Base-by-base conservation (phyloP, 2,888 invertebrate species). In the Diplolepis rosae region DNA sequence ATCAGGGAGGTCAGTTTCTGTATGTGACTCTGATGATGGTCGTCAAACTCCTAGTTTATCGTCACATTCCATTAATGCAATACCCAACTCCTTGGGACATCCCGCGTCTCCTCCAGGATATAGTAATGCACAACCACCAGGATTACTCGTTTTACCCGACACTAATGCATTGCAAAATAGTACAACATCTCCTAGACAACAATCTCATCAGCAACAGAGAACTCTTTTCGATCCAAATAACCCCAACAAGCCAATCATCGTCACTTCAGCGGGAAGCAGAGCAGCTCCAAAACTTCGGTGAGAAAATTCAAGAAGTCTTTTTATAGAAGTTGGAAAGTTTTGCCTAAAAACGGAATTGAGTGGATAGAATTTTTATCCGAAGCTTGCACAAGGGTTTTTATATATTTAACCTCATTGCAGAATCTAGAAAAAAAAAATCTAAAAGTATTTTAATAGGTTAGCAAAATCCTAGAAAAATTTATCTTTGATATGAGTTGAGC, bases 221-320 rank as follows among this genome's bases (percentile, higher is more conserved):
- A 91, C 90, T 15, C 86, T 93, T 5, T 93, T 90, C 79, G 92
- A 93, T 87, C 93, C 92, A 1, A 91, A 91, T 78, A 93, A 93
- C 87, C 93, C 93, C 1, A 92, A 92, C 72, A 94, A 93, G 89
- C 94, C 94, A 22, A 95, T 95, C 75, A 91, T 94, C 78, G 92
- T 94, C 72, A 92, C 92, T 81, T 75, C 80, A 28, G 89, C 90
- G 7, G 90, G 89, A 72, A 89, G 86, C 69, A 85, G 91, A 80
- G 86, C 87, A 18, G 83, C 85, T 56, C 48, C 80, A 28, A 83
- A 83, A 71, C 70, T 75, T 13, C 85, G 86, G 87, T 85, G 77
- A 74, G 13, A 24, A 61, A n/a, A n/a, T n/a, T n/a, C n/a, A n/a
- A n/a, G n/a, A n/a, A n/a, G n/a, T n/a, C n/a, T n/a, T n/a, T n/a